A percentile compares a stretch with the other conserved stretches of the same genome.
phyloP scores from a whole-genome alignment of 2,888 invertebrate species.

The Peribatodes rhomboidaria region DNA sequence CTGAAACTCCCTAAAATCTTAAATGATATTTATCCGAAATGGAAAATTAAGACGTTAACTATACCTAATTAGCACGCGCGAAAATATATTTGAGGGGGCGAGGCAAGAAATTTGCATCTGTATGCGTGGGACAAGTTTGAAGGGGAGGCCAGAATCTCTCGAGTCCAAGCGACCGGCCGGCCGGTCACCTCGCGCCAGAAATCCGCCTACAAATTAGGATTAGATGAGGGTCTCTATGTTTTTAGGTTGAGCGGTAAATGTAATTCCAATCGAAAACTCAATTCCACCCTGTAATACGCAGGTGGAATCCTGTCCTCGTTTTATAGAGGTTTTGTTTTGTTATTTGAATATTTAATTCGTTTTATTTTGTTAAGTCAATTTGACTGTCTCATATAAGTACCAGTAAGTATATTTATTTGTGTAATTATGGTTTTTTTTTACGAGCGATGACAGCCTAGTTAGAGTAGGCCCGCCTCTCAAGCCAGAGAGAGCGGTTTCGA shows the following conservation, averaged over 20 bases:
- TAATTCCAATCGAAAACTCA: slow-evolving; percentile 70
- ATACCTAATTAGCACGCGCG: not conserved
- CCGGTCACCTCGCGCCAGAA: slow-evolving; percentile 62
- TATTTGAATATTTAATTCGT: slow-evolving; percentile 34
- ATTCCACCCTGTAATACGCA: slow-evolving; percentile 50
- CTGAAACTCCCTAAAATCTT: no score
- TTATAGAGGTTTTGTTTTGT: slow-evolving; percentile 12
- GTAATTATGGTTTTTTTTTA: no score
- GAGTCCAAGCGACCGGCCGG: slow-evolving; percentile 61
- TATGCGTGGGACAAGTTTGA: slow-evolving; percentile 50
- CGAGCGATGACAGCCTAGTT: no score
- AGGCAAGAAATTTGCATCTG: slow-evolving; percentile 47
- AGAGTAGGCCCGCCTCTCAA: no score
- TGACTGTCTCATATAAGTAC: not conserved
- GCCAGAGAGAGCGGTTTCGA: no score
- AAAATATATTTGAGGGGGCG: not conserved
- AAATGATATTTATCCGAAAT: not conserved
- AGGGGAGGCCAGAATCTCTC: slow-evolving; percentile 50
- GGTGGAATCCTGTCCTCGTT: slow-evolving; percentile 19
- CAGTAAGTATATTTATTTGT: no score
- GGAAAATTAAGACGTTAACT: not conserved
- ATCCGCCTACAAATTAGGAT: slow-evolving; percentile 78
- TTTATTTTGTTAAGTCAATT: slow-evolving; percentile 5
- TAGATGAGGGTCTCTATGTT: slow-evolving; percentile 71
- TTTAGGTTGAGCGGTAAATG: slow-evolving; percentile 70